These are phyloP conservation scores for Caradrina kadenii DNA, from an alignment of 2,888 invertebrate species.

Conservation along the genomic window DNA sequence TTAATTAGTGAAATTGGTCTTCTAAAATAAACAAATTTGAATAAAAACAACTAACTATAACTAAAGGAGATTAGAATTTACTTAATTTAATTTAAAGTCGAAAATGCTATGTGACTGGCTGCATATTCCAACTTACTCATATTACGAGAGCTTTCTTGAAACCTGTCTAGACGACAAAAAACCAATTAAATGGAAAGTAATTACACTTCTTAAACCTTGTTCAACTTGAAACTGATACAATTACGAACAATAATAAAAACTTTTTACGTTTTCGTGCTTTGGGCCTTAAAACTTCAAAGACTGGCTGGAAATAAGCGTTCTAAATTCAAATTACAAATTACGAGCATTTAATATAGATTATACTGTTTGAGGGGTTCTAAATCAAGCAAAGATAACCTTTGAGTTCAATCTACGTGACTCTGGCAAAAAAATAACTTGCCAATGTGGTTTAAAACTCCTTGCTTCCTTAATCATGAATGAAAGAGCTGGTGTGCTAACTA, in stretches of 20 bases:
- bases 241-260: conserved; percentile 47
- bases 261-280: conserved; percentile 33
- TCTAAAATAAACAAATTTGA: background rate
- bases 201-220: conserved; percentile 25
- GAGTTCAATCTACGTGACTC: background rate
- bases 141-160: conserved; percentile 17
- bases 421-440: background rate
- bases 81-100: background rate
- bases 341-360: conserved; percentile 1
- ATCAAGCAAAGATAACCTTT: background rate
- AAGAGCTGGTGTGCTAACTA: conserved; percentile 16
- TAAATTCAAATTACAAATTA: conserved; percentile 26
- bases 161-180: conserved; percentile 23
- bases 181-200: conserved; percentile 42
- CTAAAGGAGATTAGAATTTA: background rate
- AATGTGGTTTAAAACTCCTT: conserved; percentile 1
- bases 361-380: conserved; percentile 5
- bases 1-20: background rate
- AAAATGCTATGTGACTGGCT: conserved; percentile 1
- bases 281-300: conserved; percentile 37
- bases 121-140: background rate
- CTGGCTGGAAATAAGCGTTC: conserved; percentile 36
- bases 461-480: conserved; percentile 20
- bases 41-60: too few species aligned
- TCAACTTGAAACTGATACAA: conserved; percentile 44